Conservation (phyloP, 2,888 invertebrate genomes). For the Hydriomena furcata region DNA sequence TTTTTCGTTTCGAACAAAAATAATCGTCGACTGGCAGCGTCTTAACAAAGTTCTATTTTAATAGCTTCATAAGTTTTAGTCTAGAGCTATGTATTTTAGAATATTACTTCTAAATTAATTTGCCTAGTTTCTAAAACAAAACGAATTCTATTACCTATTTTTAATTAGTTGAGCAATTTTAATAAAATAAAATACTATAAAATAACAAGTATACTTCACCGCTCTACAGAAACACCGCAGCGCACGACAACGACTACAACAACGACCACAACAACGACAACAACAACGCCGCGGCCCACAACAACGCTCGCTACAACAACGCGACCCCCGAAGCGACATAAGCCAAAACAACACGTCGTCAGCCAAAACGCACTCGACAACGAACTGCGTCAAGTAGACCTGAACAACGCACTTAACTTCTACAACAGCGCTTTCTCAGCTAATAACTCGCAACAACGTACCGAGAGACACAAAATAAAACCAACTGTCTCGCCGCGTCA, state of each 20-base stretch:
- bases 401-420: slow-evolving; percentile 68
- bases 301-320: slow-evolving; percentile 59
- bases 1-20: too few relatives aligned
- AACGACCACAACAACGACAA: slow-evolving; percentile 70
- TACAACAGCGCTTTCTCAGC: slow-evolving; percentile 62
- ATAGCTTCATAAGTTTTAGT: too few relatives aligned
- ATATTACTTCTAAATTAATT: too few relatives aligned
- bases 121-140: too few relatives aligned
- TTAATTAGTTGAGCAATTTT: background rate
- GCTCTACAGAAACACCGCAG: slow-evolving; percentile 74
- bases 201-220: slow-evolving; percentile 25
- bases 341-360: slow-evolving; percentile 68
- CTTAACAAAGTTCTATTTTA: too few relatives aligned
- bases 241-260: slow-evolving; percentile 75
- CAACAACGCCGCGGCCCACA: slow-evolving; percentile 60
- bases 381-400: slow-evolving; percentile 62
- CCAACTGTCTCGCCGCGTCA: slow-evolving; percentile 70
- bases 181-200: background rate
- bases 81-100: too few relatives aligned
- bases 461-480: slow-evolving; percentile 73
- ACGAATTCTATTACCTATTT: too few relatives aligned
- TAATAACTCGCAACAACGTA: slow-evolving; percentile 65
- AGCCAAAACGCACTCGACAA: slow-evolving; percentile 69
- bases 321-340: slow-evolving; percentile 65
- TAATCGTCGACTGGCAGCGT: too few relatives aligned